Percentiles rank a stretch among this genome's conserved stretches.
Evolutionary conservation across 2,113 vertebrate species (phyloP).

Genomic region (Amphilophus citrinellus): DNA sequence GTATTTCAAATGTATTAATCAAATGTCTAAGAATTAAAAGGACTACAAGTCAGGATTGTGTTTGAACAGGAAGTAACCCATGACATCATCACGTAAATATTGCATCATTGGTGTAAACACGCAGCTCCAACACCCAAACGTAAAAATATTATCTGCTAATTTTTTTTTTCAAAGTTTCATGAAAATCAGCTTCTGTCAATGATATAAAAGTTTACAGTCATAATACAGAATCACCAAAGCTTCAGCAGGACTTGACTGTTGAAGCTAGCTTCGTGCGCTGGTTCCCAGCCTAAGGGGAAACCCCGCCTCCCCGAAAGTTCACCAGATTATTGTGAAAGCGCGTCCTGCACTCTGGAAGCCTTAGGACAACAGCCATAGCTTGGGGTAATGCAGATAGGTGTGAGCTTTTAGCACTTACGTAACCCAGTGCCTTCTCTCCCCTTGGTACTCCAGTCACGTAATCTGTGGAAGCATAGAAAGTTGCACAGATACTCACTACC

Average conservation of each 20-base stretch:
- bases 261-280: neutral
- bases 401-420: constrained; percentile 82
- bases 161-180: too few species aligned
- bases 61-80: too few species aligned
- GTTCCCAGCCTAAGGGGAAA: neutral
- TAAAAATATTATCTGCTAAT: too few species aligned
- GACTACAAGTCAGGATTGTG: too few species aligned
- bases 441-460: constrained; percentile 96
- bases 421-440: constrained; percentile 92
- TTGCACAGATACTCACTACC: neutral
- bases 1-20: neutral
- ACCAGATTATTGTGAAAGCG: neutral
- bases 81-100: too few species aligned
- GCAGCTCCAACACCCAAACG: too few species aligned
- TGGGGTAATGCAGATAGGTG: neutral
- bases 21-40: too few species aligned
- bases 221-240: neutral
- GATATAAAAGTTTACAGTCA: neutral
- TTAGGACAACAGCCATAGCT: neutral
- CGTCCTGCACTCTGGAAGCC: neutral
- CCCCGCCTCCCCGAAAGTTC: neutral
- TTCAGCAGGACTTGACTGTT: neutral
- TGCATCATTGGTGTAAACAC: too few species aligned
- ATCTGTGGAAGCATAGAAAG: constrained; percentile 79
- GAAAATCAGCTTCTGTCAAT: neutral